Evolutionary conservation across 2,888 invertebrate genomes (phyloP).

Genomic region (Glyphotaelius pellucidus): DNA sequence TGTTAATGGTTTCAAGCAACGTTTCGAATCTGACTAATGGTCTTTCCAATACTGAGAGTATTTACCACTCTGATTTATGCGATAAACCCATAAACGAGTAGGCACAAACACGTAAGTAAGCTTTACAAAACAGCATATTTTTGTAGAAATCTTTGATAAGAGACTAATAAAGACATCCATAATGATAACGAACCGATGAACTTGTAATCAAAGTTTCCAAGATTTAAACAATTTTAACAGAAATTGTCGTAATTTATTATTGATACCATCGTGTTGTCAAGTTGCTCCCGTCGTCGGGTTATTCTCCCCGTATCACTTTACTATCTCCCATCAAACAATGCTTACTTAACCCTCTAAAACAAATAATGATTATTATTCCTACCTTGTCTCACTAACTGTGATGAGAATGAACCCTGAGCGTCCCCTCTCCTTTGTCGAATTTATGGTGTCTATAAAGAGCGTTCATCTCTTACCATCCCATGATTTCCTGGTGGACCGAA

Average conservation of each 20-base stretch:
- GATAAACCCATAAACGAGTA: no score
- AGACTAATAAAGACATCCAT: no score
- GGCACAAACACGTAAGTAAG: no score
- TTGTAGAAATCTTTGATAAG: no score
- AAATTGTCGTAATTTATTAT: background rate
- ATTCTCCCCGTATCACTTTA: background rate
- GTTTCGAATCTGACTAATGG: no score
- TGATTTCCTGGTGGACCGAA: slow-evolving; percentile 21
- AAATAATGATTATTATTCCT: background rate
- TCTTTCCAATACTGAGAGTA: no score
- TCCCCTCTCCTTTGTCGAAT: background rate
- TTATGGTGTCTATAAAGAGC: background rate
- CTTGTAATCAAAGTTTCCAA: no score
- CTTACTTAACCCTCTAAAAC: slow-evolving; percentile 2
- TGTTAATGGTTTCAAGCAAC: no score
- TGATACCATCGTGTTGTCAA: background rate
- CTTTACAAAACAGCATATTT: no score
- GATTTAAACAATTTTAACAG: background rate
- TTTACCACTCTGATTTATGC: no score
- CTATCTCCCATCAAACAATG: background rate
- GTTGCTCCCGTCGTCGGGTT: background rate
- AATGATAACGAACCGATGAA: no score
- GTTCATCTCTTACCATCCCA: slow-evolving; percentile 11
- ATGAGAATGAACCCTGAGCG: background rate
- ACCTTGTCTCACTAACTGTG: background rate